Conservation (phyloP, 2,888 invertebrate species). For the Mimas tiliae region DNA sequence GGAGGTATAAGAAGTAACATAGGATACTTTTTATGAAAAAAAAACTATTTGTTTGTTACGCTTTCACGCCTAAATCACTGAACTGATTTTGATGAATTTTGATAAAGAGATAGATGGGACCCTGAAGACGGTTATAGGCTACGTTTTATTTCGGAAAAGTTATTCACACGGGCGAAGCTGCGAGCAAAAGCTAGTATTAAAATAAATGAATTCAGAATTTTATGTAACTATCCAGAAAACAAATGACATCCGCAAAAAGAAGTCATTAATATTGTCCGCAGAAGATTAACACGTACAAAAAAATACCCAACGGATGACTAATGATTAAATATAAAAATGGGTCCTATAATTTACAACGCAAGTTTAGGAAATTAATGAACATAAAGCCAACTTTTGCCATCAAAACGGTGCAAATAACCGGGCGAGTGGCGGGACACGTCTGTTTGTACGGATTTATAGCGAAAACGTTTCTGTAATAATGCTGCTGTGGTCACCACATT, state of each 20-base stretch:
- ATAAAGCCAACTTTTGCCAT: constrained; percentile 16
- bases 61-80: too few species aligned
- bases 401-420: constrained; percentile 20
- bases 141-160: too few species aligned
- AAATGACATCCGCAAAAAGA: constrained; percentile 13
- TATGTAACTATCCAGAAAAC: not conserved
- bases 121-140: too few species aligned
- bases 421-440: constrained; percentile 41
- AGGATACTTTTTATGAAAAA: too few species aligned
- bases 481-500: constrained; percentile 14
- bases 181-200: too few species aligned
- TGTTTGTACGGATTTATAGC: constrained; percentile 57
- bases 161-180: too few species aligned
- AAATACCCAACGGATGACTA: not conserved
- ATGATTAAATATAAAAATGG: constrained; percentile 17
- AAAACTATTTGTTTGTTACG: too few species aligned
- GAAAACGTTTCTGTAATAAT: constrained; percentile 39
- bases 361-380: constrained; percentile 23
- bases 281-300: constrained; percentile 18
- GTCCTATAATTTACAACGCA: constrained; percentile 17
- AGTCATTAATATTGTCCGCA: constrained; percentile 5
- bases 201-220: not conserved
- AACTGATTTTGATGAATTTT: too few species aligned
- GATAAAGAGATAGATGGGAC: too few species aligned
- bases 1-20: too few species aligned